Evolutionary conservation across 2,113 vertebrate species (phyloP), one percentile per base, ranked within the genome.

Genomic region (Gambusia affinis): DNA sequence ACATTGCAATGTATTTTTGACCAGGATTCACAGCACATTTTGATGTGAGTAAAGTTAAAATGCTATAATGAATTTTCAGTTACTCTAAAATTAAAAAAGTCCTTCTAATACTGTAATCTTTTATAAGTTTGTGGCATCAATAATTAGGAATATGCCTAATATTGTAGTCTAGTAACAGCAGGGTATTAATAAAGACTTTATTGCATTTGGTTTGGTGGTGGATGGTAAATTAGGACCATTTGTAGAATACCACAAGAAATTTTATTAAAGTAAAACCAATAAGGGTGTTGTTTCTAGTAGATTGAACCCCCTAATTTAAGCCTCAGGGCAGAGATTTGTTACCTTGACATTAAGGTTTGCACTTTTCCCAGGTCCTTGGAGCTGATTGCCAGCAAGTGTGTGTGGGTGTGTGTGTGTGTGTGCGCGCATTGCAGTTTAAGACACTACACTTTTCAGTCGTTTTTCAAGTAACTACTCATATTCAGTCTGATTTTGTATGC

Each of bases 261-360:
- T 80, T 75, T 51, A 68, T 1, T 1, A 60, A 5, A n/a, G 61
- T 65, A 31, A 83, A 83, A 84, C 79, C 72, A 83, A 75, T 70
- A 65, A 71, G 67, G 12, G 22, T 15, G 79, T 33, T 86, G 67
- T 89, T 70, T 68, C 73, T 86, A 78, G 72, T 81, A 80, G 68
- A 89, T 78, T 85, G 76, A 11, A 57, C 37, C 66, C 63, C 63
- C 73, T 85, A 78, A 82, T 81, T 83, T 79, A 79, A 86, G 77
- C 82, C 80, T 83, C 14, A 33, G 78, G 86, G 79, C 76, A 79
- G 78, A 80, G 81, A 91, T 90, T 90, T 89, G 81, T 92, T 87
- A 87, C 80, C 82, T 87, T 88, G 85, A 87, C 73, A 35, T 78
- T 81, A 78, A 78, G 89, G 67, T 89, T 82, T 80, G 68, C 77